A percentile compares a stretch with the other conserved stretches of the same genome.
These are phyloP conservation scores for Trichosurus vulpecula DNA, from an alignment of 2,797 vertebrate genomes.

Conservation along the genomic window DNA sequence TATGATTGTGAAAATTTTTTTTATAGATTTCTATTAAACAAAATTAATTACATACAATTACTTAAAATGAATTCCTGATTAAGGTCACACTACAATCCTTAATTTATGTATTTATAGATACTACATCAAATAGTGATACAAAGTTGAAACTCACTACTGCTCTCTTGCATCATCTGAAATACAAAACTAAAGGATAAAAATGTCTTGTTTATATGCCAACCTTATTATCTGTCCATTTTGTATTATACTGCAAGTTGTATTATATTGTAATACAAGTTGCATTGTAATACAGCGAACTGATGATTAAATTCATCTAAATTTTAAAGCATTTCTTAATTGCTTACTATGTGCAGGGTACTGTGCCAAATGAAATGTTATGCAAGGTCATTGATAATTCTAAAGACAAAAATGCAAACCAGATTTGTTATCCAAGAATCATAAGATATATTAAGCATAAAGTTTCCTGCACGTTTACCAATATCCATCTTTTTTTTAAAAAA, in stretches of 20 bases:
- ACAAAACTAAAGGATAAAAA: too few relatives aligned
- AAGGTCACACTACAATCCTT: background rate
- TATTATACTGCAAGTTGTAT: too few relatives aligned
- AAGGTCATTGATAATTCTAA: slow-evolving; percentile 2
- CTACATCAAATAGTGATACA: slow-evolving; percentile 16
- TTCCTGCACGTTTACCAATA: slow-evolving; percentile 3
- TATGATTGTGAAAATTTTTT: background rate
- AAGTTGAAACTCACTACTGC: too few relatives aligned
- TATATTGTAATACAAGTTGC: too few relatives aligned
- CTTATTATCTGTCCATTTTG: too few relatives aligned
- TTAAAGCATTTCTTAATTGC: slow-evolving; percentile 37
- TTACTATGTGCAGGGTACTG: background rate
- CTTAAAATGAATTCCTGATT: slow-evolving; percentile 28
- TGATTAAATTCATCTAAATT: background rate
- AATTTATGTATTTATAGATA: slow-evolving; percentile 19
- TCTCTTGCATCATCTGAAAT: too few relatives aligned
- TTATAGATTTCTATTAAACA: background rate
- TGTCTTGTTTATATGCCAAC: too few relatives aligned
- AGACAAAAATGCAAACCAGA: background rate
- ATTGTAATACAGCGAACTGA: too few relatives aligned
- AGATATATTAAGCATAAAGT: background rate
- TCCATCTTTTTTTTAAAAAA: background rate
- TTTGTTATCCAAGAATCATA: background rate
- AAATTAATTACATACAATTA: background rate
- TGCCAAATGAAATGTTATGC: slow-evolving; percentile 5